Percentiles rank a stretch among this genome's conserved stretches.
Evolutionary conservation across 2,113 vertebrate genomes (phyloP).

Genomic region (Oxyura jamaicensis): DNA sequence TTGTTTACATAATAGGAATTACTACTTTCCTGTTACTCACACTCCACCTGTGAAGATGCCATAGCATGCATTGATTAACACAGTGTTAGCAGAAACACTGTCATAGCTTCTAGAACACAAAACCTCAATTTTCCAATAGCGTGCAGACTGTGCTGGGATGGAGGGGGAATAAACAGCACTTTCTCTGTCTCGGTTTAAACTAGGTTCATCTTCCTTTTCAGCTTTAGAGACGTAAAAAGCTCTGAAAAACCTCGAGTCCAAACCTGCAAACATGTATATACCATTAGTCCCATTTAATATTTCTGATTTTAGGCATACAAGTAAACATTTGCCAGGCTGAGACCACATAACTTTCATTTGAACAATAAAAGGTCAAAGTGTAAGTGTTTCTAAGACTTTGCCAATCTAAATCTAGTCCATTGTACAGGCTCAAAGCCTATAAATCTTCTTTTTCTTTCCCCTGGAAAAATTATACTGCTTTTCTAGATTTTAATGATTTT

Average conservation of each 20-base stretch:
- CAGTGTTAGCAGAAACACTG: slow-evolving; percentile 1
- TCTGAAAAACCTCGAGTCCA: not conserved
- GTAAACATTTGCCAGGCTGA: not conserved
- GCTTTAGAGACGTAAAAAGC: not conserved
- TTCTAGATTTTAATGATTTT: not conserved
- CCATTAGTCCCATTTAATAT: not conserved
- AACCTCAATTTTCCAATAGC: not conserved
- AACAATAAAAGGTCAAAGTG: not conserved
- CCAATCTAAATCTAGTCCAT: not conserved
- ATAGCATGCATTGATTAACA: not conserved
- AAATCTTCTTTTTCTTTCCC: not conserved
- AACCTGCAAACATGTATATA: not conserved
- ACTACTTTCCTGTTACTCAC: slow-evolving; percentile 39
- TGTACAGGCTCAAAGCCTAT: not conserved
- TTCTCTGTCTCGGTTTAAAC: not conserved
- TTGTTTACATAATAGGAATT: not conserved
- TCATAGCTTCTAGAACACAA: slow-evolving; percentile 16
- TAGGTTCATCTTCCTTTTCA: not conserved
- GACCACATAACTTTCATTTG: not conserved
- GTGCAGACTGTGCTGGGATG: not conserved
- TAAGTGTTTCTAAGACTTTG: not conserved
- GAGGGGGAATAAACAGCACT: not conserved
- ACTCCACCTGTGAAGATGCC: slow-evolving; percentile 29
- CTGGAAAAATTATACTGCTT: not conserved
- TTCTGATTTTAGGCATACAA: not conserved